Percentiles rank a stretch among this genome's conserved stretches.
phyloP scores from a whole-genome alignment of 2,888 invertebrate species.

The Cheilosia impressa region DNA sequence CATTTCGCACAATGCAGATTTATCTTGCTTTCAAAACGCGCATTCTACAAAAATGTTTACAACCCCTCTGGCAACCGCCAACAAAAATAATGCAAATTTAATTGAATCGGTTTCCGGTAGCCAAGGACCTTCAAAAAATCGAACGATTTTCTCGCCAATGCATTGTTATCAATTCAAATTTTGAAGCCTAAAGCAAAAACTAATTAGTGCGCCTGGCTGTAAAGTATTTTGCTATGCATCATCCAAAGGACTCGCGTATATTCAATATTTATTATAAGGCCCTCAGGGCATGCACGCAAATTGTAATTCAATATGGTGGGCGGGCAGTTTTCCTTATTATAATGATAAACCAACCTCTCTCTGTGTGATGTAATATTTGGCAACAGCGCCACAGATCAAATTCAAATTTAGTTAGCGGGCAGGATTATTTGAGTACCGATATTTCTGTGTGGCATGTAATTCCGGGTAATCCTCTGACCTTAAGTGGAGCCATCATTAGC shows the following conservation, averaged over 20 bases:
- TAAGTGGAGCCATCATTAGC: constrained; percentile 7
- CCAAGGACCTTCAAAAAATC: not conserved
- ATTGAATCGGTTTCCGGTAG: not conserved
- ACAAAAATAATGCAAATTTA: not conserved
- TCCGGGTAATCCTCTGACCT: not conserved
- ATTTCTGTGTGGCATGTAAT: not conserved
- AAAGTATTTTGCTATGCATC: not conserved
- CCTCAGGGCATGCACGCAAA: not conserved
- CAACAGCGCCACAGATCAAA: not conserved
- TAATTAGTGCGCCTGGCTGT: not conserved
- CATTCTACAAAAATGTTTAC: not conserved
- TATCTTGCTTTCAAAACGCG: not conserved
- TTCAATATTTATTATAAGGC: not conserved
- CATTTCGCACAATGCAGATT: not conserved
- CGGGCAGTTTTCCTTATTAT: not conserved
- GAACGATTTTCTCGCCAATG: too few species aligned
- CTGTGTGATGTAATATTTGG: not conserved
- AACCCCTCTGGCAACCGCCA: not conserved
- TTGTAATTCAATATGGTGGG: not conserved
- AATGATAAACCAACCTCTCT: not conserved
- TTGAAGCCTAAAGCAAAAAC: not conserved
- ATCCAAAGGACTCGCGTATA: not conserved
- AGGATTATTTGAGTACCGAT: not conserved
- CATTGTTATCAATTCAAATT: not conserved
- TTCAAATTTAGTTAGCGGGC: constrained; percentile 4